Evolutionary conservation across 2,888 invertebrate species (phyloP), one percentile per base, ranked within the genome.

Genomic region (Tineola bisselliella): DNA sequence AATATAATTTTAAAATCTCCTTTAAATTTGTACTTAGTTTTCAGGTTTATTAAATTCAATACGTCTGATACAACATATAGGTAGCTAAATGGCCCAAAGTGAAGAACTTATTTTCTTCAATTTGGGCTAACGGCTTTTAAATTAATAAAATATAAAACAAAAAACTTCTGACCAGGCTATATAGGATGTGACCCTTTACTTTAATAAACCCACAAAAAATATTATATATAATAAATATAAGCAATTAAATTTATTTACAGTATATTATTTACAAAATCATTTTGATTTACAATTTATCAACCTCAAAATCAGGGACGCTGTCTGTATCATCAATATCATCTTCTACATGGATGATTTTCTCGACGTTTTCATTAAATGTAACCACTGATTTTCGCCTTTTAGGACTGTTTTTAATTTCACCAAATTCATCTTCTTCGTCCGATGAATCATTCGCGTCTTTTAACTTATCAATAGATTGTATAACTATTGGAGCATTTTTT

Each of bases 341-440:
- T 68, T 88, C 86, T 11, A 89, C 79, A 64, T 88, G 83, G 61
- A 87, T 82, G 48, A 87, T 84, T 64, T 81, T 86, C 69, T 88
- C 88, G 31, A 89, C 88, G 38, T 88, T 84, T 69, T 88, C 88
- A 69, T 89, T 89, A 65, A 89, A 89, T 0, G 86, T 88, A 8
- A 89, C 89, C 0, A 86, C 82, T 2, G 88, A 87, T 70, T 88
- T 88, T 65, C 78, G 77, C 65, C 74, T 75, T 17, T 38, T 25
- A 1, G 70, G 62, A 63, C 63, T 70, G 60, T 31, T 61, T 54
- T 65, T 70, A 10, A 61, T 65, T 73, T 87, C 87, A 1, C 86
- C 87, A 62, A 76, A 86, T 67, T 87, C 87, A 64, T 87, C 83
- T 13, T 79, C 81, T 17, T 81, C 81, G 0, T 75, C 77, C 3